Evolutionary conservation across 2,888 invertebrate species (phyloP), one percentile per base, ranked within the genome.

Genomic region (Acrobasis suavella): DNA sequence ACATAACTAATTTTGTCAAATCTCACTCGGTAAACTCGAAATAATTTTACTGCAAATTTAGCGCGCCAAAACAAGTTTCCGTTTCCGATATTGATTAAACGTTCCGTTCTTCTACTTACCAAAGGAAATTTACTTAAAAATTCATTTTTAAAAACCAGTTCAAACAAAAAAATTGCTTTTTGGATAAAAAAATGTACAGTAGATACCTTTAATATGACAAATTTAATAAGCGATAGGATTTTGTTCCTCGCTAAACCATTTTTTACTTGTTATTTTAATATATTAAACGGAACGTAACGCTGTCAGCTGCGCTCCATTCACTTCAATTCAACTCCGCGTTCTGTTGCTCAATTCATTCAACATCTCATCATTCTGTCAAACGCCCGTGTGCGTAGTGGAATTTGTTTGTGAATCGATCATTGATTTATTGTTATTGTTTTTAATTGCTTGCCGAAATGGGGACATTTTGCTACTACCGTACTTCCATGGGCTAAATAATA

Each of bases 401-500:
- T 75, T 66, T 74, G 69, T 73, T 73, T 72, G 70, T 72, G 71
- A 78, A 72, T 74, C 83, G 84, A 88, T 89, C 86, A 86, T 85
- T 87, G 83, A 80, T 80, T 65, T 80, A 79, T 81, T 91, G 88
- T 91, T 89, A 84, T 89, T 91, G 87, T 89, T 90, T 80, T 85
- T 17, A 60, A 42, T 16, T 9, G 16, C 39, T 16, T 60, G 59
- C 50, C 50, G 83, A 83, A 75, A 72, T 72, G 70, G 80, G 81
- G 76, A 76, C 74, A 69, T 70, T 69, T 39, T 52, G 66, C 65
- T 65, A 65, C 63, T 70, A 69, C 69, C 70, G 67, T 68, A 68
- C 67, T 62, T 62, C 67, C 67, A 67, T 66, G 60, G 54, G 62
- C 63, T 71, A 73, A 70, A 71, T 70, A 74, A 74, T 75, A 78